Percentiles rank a stretch among this genome's conserved stretches.
Conservation (phyloP, 2,888 invertebrate genomes). For the Pogonocherus hispidulus region DNA sequence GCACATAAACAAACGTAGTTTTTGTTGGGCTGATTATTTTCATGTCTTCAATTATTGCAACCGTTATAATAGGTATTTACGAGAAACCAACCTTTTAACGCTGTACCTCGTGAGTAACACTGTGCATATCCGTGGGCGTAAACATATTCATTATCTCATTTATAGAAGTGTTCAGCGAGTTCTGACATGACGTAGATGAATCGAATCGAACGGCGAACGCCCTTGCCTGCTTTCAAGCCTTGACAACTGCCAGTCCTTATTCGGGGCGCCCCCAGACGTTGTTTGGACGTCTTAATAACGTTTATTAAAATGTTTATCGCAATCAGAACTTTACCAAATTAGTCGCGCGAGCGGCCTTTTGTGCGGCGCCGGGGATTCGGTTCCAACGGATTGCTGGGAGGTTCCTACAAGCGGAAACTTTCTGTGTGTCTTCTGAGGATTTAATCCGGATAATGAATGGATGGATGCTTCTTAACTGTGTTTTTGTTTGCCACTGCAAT, state of each 20-base stretch:
- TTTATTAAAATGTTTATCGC: slow-evolving; percentile 25
- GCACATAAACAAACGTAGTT: too few relatives aligned
- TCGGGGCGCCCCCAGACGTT: slow-evolving; percentile 8
- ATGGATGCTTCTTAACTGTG: neutral
- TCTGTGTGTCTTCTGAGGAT: neutral
- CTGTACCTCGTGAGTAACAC: too few relatives aligned
- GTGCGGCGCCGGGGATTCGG: neutral
- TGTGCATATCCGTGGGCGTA: slow-evolving; percentile 44
- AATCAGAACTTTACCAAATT: slow-evolving; percentile 1
- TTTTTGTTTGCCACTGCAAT: neutral
- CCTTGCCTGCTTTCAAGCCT: slow-evolving; percentile 40
- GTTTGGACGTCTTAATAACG: slow-evolving; percentile 22
- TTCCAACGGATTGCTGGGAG: neutral
- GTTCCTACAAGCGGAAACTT: neutral
- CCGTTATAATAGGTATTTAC: too few relatives aligned
- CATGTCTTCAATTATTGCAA: too few relatives aligned
- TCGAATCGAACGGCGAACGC: slow-evolving; percentile 40
- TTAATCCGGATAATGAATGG: neutral
- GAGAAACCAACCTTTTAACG: too few relatives aligned
- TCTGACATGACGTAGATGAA: slow-evolving; percentile 56
- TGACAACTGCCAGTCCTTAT: slow-evolving; percentile 11
- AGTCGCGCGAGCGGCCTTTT: neutral
- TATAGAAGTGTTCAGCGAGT: slow-evolving; percentile 53
- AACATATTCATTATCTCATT: slow-evolving; percentile 56
- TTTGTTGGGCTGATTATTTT: too few relatives aligned